Base-by-base conservation (phyloP, 1,140 invertebrate species). In the Caenorhabditis briggsae region DNA sequence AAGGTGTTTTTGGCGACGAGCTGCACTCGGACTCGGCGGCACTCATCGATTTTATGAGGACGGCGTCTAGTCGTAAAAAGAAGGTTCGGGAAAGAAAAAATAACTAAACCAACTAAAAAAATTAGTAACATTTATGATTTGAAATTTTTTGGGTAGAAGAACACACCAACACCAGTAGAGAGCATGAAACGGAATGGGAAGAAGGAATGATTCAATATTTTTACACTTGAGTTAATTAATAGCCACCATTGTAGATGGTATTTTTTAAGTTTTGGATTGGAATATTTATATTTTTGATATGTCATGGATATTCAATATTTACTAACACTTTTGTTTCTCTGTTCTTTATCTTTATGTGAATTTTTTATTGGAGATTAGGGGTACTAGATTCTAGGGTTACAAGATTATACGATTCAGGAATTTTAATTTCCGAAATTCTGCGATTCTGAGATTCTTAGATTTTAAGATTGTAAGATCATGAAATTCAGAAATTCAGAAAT, bases 21-120 rank as follows among this genome's bases (percentile, higher is more conserved):
- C 84, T 92, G 33, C 88, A 92, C 78, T 88, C 87, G 25, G 88
- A 92, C 58, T 82, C 89, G 20, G 86, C 90, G 18, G 90, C 90
- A 43, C 82, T 91, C 25, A 61, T 91, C 16, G 90, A 91, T 82
- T 88, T 90, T 33, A 55, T 85, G 53, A 86, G 85, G 55, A 58
- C 84, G 16, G 70, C 88, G 23, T 87, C 86, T 6, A 70, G 85
- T n/a, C 83, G 88, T 56, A 58, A 83, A 18, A 89, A 89, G 84
- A 90, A 90, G 70, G 70, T 78, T 61, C 59, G 59, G 59, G 59
- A n/a, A 20, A n/a, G 25, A 61, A 25, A 61, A 61, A 25, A 33
- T 2, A 33, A 33, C 33, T 33, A 33, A 33, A 33, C 33, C 33
- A 33, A 33, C 33, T 33, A 33, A 33, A 33, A n/a, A 33, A 33